Evolutionary conservation across 2,888 invertebrate species (phyloP), one percentile per base, ranked within the genome.

Genomic region (Lymantria dispar): DNA sequence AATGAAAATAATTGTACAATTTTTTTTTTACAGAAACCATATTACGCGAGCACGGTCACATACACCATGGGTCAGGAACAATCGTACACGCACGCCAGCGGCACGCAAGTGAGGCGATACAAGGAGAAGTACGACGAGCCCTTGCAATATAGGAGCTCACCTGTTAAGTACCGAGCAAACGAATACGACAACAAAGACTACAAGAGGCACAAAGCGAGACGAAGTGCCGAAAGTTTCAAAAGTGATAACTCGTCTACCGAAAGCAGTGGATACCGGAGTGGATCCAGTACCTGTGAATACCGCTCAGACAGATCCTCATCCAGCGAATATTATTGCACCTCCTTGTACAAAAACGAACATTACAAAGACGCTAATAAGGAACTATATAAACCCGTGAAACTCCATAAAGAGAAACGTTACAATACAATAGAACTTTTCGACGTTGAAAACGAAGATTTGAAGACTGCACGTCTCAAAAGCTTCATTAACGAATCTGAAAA

Each of bases 261-360:
- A 53, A 90, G 90, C 70, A 91, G 91, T 64, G 91, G 91, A 9
- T 91, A 91, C 65, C 64, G 89, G 58, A 89, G 88, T 70, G 84
- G 90, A 10, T 91, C 90, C 3, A 91, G 91, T 70, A 78, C 82
- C 43, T 89, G 81, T 72, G 91, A 90, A 66, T 83, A 82, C 64
- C 81, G 77, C 54, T 87, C 87, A 15, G 85, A 86, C 56, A 76
- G 83, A 64, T 91, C 88, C 10, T 80, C 81, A 8, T 84, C 78
- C 54, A 83, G 83, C 68, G 87, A 88, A 56, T 89, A 89, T 60
- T 87, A 85, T 63, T 83, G 85, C 74, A 80, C 84, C n/a, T 87
- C 89, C 5, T 64, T 92, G 43, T 92, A 92, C 75, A 92, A 91
- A 69, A 89, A 92, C 86, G 86, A 87, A 60, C 87, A 91, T 64